Base-by-base conservation (phyloP, 2,113 vertebrate genomes). In the Neopipo cinnamomea region DNA sequence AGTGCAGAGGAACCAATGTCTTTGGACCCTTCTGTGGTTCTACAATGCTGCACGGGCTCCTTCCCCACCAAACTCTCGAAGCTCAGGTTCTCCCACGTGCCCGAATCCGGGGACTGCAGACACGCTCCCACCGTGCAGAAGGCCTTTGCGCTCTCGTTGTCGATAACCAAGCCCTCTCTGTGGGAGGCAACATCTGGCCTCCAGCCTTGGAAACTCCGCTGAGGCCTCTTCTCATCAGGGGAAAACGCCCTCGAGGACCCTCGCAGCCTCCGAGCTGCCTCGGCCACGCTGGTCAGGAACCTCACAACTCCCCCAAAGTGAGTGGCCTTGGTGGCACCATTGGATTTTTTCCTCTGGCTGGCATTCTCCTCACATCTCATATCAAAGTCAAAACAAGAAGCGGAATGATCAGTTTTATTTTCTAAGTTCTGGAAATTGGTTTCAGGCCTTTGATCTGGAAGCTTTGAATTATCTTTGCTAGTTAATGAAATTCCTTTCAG, bases 241-340 rank as follows among this genome's bases (percentile, higher is more conserved):
- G 98, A 98, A 71, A 98, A 98, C 0, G 98, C 98, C 71, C 96
- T 98, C 0, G 99, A 98, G 28, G 98, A 98, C 50, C 98, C 98
- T 63, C 98, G 97, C 98, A 98, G 99, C 72, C 98, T 99, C 88
- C 98, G 97, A n/a, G 98, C 99, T 8, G 98, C 98, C 88, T 98
- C 98, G 1, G 98, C 98, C 93, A 99, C 65, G 5, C 96, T 99
- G 96, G 91, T 99, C 22, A 99, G 98, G 96, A 99, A 99, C 79
- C 97, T 98, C 81, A 99, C 97, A 4, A 99, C 96, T 2, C 98
- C 98, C 22, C 98, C 97, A 85, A 99, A 99, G 95, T 98, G 98
- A 46, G 94, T 80, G 33, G 97, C 95, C 96, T 98, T 99, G 62
- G 94, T 93, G 2, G 77, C 73, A 95, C 97, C 7, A 75, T 92